Conservation (phyloP, 2,888 invertebrate species). For the Ashinkailepas kermadecensis region DNA sequence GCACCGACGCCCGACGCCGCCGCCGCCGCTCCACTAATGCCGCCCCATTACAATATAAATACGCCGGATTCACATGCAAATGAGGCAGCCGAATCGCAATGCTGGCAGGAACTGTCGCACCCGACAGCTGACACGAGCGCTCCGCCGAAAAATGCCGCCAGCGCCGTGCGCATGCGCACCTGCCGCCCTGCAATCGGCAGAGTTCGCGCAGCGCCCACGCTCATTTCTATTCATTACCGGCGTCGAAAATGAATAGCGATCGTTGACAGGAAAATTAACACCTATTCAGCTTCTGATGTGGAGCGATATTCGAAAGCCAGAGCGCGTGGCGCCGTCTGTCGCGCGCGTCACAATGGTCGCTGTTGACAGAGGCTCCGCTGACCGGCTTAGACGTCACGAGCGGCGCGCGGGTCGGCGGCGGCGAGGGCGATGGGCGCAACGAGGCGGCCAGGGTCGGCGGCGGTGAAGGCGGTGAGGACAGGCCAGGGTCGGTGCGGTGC, state of each 20-base stretch:
- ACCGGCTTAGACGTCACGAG: too few species aligned
- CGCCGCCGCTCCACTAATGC: background rate
- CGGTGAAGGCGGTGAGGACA: background rate
- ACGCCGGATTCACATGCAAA: slow-evolving; percentile 12
- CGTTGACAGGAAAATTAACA: background rate
- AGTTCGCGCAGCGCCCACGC: background rate
- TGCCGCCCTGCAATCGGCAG: background rate
- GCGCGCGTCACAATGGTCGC: background rate
- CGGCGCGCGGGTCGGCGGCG: background rate
- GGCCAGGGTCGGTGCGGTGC: background rate
- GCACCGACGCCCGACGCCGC: too few species aligned
- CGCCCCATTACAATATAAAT: background rate
- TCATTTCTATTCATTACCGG: slow-evolving; percentile 16
- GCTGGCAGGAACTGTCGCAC: too few species aligned
- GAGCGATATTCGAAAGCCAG: slow-evolving; percentile 6
- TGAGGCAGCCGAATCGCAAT: background rate
- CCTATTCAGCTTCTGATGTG: background rate
- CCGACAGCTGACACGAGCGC: too few species aligned
- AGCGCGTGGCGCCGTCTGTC: background rate
- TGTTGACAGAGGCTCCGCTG: background rate
- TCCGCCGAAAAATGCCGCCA: background rate
- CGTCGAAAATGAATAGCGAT: slow-evolving; percentile 7
- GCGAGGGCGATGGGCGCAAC: background rate
- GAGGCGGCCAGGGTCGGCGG: background rate
- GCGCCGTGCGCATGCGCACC: background rate